A percentile compares a stretch with the other conserved stretches of the same genome.
Conservation (phyloP, 1,140 invertebrate species). For the Battus philenor region DNA sequence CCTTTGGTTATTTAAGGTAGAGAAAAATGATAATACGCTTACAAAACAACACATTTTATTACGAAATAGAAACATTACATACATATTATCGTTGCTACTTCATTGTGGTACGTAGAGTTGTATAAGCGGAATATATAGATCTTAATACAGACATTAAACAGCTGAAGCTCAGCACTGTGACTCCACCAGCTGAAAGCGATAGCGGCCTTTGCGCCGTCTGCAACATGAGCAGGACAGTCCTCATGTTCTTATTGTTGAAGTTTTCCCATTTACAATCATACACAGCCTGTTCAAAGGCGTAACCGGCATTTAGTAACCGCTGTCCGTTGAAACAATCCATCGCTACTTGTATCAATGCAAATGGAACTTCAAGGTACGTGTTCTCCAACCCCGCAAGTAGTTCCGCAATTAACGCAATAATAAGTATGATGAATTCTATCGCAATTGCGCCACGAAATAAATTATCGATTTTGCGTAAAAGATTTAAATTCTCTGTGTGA, state of each 20-base stretch:
- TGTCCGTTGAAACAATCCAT: constrained; percentile 51
- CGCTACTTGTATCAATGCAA: constrained; percentile 36
- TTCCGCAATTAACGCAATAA: constrained; percentile 33
- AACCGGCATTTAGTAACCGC: constrained; percentile 36
- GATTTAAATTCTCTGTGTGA: constrained; percentile 33
- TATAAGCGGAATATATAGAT: constrained; percentile 44
- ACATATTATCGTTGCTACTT: constrained; percentile 17
- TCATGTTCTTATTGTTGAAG: constrained; percentile 37
- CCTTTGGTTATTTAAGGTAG: too few relatives aligned
- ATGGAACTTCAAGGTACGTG: constrained; percentile 45
- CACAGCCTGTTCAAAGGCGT: constrained; percentile 36
- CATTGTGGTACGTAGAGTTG: constrained; percentile 34
- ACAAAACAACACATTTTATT: too few relatives aligned
- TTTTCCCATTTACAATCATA: constrained; percentile 52
- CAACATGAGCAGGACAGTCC: constrained; percentile 35
- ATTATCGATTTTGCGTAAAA: constrained; percentile 29
- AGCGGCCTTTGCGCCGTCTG: constrained; percentile 43
- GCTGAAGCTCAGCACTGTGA: constrained; percentile 31
- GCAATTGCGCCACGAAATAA: constrained; percentile 36
- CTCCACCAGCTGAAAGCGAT: constrained; percentile 41
- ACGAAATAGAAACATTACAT: too few relatives aligned
- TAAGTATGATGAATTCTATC: constrained; percentile 39
- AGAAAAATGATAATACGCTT: too few relatives aligned
- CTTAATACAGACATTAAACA: constrained; percentile 40
- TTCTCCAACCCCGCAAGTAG: constrained; percentile 47